Percentiles rank a stretch among this genome's conserved stretches.
These are phyloP conservation scores for Lasioglossum vierecki DNA, from an alignment of 2,888 invertebrate species.

Conservation along the genomic window DNA sequence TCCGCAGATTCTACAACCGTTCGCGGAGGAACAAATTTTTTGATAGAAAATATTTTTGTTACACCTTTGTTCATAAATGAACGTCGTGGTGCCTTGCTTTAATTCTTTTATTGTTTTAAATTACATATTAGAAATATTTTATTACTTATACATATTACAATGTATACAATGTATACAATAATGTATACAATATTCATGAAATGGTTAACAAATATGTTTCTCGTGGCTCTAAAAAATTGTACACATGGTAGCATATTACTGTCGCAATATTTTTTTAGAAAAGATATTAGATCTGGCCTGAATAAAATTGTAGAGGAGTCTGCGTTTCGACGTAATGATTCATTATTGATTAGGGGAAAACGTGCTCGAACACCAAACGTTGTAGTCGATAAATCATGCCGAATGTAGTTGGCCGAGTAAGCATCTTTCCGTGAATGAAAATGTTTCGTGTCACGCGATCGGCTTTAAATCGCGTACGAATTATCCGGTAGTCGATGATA, in stretches of 20 bases:
- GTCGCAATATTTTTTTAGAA: background rate
- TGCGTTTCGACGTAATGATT: background rate
- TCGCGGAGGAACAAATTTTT: background rate
- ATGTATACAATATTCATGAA: too few species aligned
- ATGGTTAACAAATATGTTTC: too few species aligned
- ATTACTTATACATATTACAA: too few species aligned
- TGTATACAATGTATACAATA: too few species aligned
- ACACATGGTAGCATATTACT: too few species aligned
- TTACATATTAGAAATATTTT: too few species aligned
- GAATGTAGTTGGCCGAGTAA: slow-evolving; percentile 36
- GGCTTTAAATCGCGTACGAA: slow-evolving; percentile 50
- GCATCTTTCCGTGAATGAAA: slow-evolving; percentile 48
- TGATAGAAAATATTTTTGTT: background rate
- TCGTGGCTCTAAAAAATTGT: too few species aligned
- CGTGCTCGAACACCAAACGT: background rate
- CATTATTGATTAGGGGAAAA: background rate
- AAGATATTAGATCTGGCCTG: background rate
- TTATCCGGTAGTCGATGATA: slow-evolving; percentile 50
- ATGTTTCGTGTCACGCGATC: slow-evolving; percentile 51
- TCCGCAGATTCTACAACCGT: slow-evolving; percentile 6
- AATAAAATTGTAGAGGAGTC: background rate
- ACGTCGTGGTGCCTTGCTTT: too few species aligned
- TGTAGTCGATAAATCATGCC: slow-evolving; percentile 38
- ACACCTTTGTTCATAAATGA: background rate
- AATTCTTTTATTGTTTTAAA: too few species aligned